Base-by-base conservation (phyloP, 1,140 invertebrate genomes). In the Zaprionus vittiger region DNA sequence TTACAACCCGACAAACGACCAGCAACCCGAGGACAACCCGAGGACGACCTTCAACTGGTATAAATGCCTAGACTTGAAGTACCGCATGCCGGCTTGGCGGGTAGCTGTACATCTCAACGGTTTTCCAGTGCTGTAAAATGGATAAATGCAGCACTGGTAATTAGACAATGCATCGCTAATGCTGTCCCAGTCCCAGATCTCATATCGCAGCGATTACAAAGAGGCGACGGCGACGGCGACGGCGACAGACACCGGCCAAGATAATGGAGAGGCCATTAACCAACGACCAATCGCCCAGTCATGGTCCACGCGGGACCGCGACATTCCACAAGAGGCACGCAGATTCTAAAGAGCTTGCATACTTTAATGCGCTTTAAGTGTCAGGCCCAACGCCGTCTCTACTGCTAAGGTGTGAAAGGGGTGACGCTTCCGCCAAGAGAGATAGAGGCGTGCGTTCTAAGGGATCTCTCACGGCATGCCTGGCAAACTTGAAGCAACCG, bases 241-340 rank as follows among this genome's bases (percentile, higher is more conserved):
- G 9, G 31, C 31, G n/a, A 56, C n/a, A 57, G 15, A 59, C 54
- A 57, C 5, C 47, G 47, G 64, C 44, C 31, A 15, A 54, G 67
- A 79, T 82, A 85, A 85, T 82, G 68, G 64, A 82, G 70, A 76
- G 68, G 71, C 68, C 80, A 85, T 85, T 82, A 85, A 52, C 61
- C 56, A 64, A 44, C 41, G 17, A 47, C n/a, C 41, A 44, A 44
- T 44, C 41, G 41, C 41, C 15, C 12, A 38, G 37, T 38, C 37
- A 38, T 12, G 34, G 34, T 37, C 34, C 11, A 14, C 12, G 34
- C 34, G 34, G 12, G 34, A 12, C 11, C 34, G 4, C 14, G 0
- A 14, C 38, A 41, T 41, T n/a, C 15, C 38, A n/a, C 15, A 41
- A n/a, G 38, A 41, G 38, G 5, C 38, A 41, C 15, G 38, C 38